phyloP scores from a whole-genome alignment of 2,797 vertebrate genomes.

The Acanthurus leucopareius region DNA sequence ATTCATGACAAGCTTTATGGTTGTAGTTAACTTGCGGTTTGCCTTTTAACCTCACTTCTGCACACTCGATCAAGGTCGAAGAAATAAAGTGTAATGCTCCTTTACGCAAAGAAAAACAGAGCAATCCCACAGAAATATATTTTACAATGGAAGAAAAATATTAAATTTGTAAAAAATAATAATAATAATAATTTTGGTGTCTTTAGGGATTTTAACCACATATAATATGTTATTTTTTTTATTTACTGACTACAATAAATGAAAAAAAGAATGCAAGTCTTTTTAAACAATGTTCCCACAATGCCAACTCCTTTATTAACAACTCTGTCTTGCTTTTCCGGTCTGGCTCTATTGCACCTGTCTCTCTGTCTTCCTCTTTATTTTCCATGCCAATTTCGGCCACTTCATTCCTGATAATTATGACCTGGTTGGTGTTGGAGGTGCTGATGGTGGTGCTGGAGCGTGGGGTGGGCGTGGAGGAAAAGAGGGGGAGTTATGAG shows the following conservation, averaged over 20 bases:
- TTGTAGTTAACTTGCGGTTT: conserved; percentile 53
- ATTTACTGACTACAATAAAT: not conserved
- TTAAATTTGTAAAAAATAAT: too few species aligned
- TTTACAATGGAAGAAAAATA: not conserved
- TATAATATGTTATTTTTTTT: not conserved
- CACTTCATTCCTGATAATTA: conserved; percentile 95
- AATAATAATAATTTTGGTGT: not conserved
- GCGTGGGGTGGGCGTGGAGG: conserved; percentile 74
- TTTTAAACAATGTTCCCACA: not conserved
- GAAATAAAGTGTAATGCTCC: conserved; percentile 31
- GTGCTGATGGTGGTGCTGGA: conserved; percentile 76
- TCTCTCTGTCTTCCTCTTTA: conserved; percentile 72
- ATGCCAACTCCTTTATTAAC: conserved; percentile 9
- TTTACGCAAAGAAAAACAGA: conserved; percentile 8
- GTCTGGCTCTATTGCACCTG: conserved; percentile 87
- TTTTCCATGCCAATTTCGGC: conserved; percentile 90
- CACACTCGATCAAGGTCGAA: conserved; percentile 41
- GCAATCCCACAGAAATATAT: not conserved
- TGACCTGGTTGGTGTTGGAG: conserved; percentile 93
- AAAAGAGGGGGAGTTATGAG: not conserved
- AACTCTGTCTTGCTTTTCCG: conserved; percentile 26
- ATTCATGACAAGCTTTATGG: conserved; percentile 59
- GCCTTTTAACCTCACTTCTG: conserved; percentile 53
- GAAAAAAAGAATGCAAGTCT: not conserved
- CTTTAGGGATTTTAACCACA: not conserved